Conservation (phyloP, 2,797 vertebrate genomes). For the Pseudochaenichthys georgianus region DNA sequence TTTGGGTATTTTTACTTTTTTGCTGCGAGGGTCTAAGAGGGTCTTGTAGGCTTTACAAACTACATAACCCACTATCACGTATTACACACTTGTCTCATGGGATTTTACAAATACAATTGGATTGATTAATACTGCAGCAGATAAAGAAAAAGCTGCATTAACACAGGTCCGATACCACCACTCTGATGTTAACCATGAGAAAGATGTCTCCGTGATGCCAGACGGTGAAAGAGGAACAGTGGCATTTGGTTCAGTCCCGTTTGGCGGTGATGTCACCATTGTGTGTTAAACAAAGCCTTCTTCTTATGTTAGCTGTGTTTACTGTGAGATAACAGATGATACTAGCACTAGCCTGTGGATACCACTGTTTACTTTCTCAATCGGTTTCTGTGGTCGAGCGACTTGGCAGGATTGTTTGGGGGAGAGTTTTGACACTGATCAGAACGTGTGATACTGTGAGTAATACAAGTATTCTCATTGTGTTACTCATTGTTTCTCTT, state of each 20-base stretch:
- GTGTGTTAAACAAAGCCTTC: slow-evolving; percentile 23
- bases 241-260: slow-evolving; percentile 1
- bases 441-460: slow-evolving; percentile 4
- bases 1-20: too few species aligned
- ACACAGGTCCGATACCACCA: not conserved
- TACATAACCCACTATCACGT: too few species aligned
- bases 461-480: slow-evolving; percentile 11
- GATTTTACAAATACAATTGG: too few species aligned
- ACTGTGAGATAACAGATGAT: slow-evolving; percentile 54
- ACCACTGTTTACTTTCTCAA: slow-evolving; percentile 61
- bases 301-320: slow-evolving; percentile 27
- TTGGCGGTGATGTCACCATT: slow-evolving; percentile 14
- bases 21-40: too few species aligned
- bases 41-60: too few species aligned
- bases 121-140: not conserved
- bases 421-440: slow-evolving; percentile 25
- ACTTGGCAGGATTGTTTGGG: slow-evolving; percentile 10
- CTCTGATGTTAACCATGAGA: not conserved
- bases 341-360: slow-evolving; percentile 42
- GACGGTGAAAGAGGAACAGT: slow-evolving; percentile 3
- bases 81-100: too few species aligned
- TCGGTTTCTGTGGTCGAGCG: slow-evolving; percentile 29
- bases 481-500: slow-evolving; percentile 44
- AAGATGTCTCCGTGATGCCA: slow-evolving; percentile 5
- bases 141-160: not conserved